A percentile compares a stretch with the other conserved stretches of the same genome.
These are phyloP conservation scores for Archips crataeganus DNA, from an alignment of 2,888 invertebrate genomes.

Conservation along the genomic window DNA sequence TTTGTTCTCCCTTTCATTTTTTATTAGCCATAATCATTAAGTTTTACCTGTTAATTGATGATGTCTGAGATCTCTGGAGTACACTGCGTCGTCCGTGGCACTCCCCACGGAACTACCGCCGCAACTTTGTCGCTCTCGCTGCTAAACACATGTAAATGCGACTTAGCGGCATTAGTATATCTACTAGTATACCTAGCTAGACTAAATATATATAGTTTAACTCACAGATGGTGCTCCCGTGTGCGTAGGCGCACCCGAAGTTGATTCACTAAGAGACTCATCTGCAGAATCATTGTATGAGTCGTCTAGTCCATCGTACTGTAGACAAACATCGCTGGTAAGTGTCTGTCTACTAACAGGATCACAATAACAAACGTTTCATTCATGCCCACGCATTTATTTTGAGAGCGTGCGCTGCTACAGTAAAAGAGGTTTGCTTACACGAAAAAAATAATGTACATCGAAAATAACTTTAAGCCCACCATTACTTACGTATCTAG, in stretches of 20 bases:
- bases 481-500: too few relatives aligned
- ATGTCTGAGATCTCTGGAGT: conserved; percentile 73
- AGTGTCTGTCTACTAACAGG: neutral
- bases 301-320: conserved; percentile 92
- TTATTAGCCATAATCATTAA: neutral
- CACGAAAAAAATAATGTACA: neutral
- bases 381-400: conserved; percentile 3
- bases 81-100: conserved; percentile 74
- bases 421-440: neutral
- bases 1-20: neutral
- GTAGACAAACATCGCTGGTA: conserved; percentile 50
- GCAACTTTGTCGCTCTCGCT: conserved; percentile 77
- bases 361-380: conserved; percentile 12
- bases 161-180: neutral
- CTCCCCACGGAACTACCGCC: conserved; percentile 80
- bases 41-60: conserved; percentile 73
- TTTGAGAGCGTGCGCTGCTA: neutral
- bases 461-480: neutral
- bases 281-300: conserved; percentile 87
- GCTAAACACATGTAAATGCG: conserved; percentile 45
- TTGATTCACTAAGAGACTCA: conserved; percentile 85
- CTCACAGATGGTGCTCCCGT: conserved; percentile 66
- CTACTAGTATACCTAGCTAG: neutral
- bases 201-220: conserved; percentile 36
- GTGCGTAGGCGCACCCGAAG: conserved; percentile 82